Conservation (phyloP, 2,888 invertebrate species). For the Cabera pusaria region DNA sequence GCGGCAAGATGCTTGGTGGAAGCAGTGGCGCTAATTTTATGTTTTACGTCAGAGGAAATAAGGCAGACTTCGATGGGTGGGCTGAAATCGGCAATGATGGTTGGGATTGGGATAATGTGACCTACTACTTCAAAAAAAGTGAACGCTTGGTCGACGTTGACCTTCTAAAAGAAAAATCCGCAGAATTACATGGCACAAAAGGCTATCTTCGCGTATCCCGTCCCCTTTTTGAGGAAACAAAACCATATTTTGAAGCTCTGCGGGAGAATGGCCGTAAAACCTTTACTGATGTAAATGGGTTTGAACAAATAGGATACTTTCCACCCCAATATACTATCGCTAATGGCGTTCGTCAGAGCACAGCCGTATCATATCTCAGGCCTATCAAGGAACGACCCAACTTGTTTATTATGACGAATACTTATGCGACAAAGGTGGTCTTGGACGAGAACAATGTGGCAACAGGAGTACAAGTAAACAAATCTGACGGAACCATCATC, state of each 20-base stretch:
- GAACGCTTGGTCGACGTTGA: slow-evolving; percentile 37
- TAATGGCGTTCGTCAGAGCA: slow-evolving; percentile 44
- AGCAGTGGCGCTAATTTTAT: slow-evolving; percentile 86
- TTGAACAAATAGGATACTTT: slow-evolving; percentile 49
- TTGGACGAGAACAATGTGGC: slow-evolving; percentile 41
- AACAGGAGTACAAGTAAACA: slow-evolving; percentile 44
- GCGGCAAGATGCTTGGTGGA: slow-evolving; percentile 87
- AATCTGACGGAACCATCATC: slow-evolving; percentile 31
- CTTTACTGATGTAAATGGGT: slow-evolving; percentile 45
- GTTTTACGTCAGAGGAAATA: slow-evolving; percentile 86
- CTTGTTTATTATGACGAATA: slow-evolving; percentile 50
- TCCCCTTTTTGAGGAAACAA: slow-evolving; percentile 50
- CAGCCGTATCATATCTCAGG: slow-evolving; percentile 44
- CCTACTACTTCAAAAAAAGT: slow-evolving; percentile 52
- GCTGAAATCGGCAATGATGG: slow-evolving; percentile 82
- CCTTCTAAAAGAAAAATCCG: slow-evolving; percentile 44
- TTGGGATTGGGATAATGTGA: slow-evolving; percentile 52
- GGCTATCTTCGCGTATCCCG: slow-evolving; percentile 46
- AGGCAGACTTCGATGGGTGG: slow-evolving; percentile 86
- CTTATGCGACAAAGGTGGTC: slow-evolving; percentile 46
- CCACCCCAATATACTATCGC: slow-evolving; percentile 40
- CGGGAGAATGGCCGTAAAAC: slow-evolving; percentile 47
- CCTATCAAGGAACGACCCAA: slow-evolving; percentile 47
- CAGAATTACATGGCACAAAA: slow-evolving; percentile 43
- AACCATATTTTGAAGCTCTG: slow-evolving; percentile 54